Conservation (phyloP, 1,140 invertebrate species). For the Pectinophora gossypiella region DNA sequence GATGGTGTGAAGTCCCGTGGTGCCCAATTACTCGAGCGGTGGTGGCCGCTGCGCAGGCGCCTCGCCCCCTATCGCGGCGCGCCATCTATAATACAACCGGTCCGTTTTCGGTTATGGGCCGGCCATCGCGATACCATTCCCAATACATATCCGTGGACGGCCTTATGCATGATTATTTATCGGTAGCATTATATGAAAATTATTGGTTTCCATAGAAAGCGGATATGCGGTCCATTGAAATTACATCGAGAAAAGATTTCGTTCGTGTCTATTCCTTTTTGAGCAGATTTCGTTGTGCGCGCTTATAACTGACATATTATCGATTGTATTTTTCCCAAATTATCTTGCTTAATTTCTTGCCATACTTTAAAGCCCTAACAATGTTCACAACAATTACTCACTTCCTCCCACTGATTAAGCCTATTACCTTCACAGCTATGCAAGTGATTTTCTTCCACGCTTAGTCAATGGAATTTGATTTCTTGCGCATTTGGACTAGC, state of each 20-base stretch:
- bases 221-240: too few species aligned
- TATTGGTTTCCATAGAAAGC: too few species aligned
- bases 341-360: not conserved
- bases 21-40: constrained; percentile 69
- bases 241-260: too few species aligned
- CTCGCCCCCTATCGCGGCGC: constrained; percentile 60
- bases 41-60: constrained; percentile 56
- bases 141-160: not conserved
- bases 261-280: too few species aligned
- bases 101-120: constrained; percentile 59
- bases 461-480: constrained; percentile 16
- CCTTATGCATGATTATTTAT: not conserved
- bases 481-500: constrained; percentile 21
- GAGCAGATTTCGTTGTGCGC: too few species aligned
- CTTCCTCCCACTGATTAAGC: constrained; percentile 5
- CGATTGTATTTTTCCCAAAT: too few species aligned
- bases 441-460: constrained; percentile 21
- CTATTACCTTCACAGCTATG: not conserved
- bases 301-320: too few species aligned
- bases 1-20: constrained; percentile 70
- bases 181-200: too few species aligned
- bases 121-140: not conserved
- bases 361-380: not conserved
- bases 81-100: constrained; percentile 65
- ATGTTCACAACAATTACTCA: constrained; percentile 4